Evolutionary conservation across 2,113 vertebrate genomes (phyloP), one percentile per base, ranked within the genome.

Genomic region (Physeter macrocephalus): DNA sequence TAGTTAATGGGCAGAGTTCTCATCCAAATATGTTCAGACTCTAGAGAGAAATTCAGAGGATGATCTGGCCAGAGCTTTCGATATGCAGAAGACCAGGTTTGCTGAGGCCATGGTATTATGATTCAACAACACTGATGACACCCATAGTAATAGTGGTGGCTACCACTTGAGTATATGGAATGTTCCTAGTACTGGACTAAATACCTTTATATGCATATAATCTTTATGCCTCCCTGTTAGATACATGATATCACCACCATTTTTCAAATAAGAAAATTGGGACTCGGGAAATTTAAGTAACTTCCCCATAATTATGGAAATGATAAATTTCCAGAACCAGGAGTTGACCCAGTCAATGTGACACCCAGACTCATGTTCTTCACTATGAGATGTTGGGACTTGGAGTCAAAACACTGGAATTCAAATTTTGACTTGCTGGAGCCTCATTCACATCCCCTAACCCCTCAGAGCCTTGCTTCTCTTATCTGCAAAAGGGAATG

Each of bases 211-310:
- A 3, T 43, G 25, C 75, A 17, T n/a, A 8, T 8, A 11, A 57
- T 67, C 17, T 77, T 54, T 62, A 12, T 25, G 27, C 3, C 34
- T 25, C 2, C 4, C 29, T 59, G 34, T 23, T 43, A 77, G 21
- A 67, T 31, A n/a, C 23, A 23, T 39, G 25, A 3, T 25, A 27
- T 14, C 18, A 49, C 6, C 20, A 6, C 62, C 9, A 41, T 62
- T 54, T 94, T 90, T 34, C 43, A 43, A 64, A 5, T 78, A 71
- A 92, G 93, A 94, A 78, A 94, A 46, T 5, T 14, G 23, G 20
- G 54, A 5, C 43, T 88, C 8, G 54, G 31, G 27, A 75, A 75
- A 67, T 21, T 13, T 8, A 52, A 15, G 3, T 5, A 5, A 3
- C 43, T 90, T 31, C 20, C 20, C 9, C 29, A 2, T 80, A 34